Base-by-base conservation (phyloP, 2,888 invertebrate genomes). In the Stratiomys singularior region DNA sequence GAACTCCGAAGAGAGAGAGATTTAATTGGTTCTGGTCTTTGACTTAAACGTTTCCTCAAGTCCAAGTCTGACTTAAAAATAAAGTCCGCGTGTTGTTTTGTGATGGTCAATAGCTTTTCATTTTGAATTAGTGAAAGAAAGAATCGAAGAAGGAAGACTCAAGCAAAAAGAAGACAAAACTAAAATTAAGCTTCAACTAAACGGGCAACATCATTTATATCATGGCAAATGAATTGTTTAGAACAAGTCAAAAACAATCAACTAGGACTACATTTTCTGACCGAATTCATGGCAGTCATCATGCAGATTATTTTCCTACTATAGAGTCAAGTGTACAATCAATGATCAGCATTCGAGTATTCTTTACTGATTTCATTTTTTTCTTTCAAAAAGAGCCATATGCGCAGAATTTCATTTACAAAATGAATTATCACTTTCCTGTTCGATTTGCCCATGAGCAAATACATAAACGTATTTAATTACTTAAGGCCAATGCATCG, bases 401-500 rank as follows among this genome's bases (percentile, higher is more conserved):
- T 52, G 52, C 52, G 52, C 52, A 52, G n/a, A n/a, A 15, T 52
- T 52, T 18, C 52, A 52, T 52, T 52, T 52, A 52, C 52, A 52
- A 52, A 52, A 52, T 52, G 52, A 52, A 52, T 37, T 52, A 52
- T 52, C 52, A 52, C 18, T 52, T 52, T 52, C 52, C 37, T 15
- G 52, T 52, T 52, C 18, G 37, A 52, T 52, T 52, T 18, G 52
- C 37, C 52, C 52, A 52, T 4, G 52, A 52, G 52, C 52, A 52
- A 52, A 52, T 52, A 52, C 52, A 9, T 52, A 37, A 3, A 52
- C 52, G 9, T 37, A 37, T 52, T 52, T 4, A 52, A 52, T 52
- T 52, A 52, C 52, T 15, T 52, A 52, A 52, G 52, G 52, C 52
- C 52, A 52, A 52, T 52, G 52, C 52, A 52, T 52, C 37, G 37